These are phyloP conservation scores for Drosophila sturtevanti DNA, from an alignment of 1,140 invertebrate species.

Conservation along the genomic window DNA sequence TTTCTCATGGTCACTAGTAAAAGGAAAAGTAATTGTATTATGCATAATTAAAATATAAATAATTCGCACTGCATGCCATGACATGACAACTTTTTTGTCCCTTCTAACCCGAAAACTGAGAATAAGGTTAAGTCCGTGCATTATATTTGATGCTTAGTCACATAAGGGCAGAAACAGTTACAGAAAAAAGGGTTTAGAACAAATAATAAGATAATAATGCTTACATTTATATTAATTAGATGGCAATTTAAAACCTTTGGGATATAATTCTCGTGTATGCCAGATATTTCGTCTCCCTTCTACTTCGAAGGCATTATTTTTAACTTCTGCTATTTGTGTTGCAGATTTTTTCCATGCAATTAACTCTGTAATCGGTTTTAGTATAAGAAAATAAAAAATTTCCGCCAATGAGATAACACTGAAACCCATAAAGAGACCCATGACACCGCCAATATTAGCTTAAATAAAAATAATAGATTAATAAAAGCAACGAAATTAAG, in stretches of 20 bases:
- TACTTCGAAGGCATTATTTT: slow-evolving; percentile 1
- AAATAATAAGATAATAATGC: neutral
- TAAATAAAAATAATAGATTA: slow-evolving; percentile 45
- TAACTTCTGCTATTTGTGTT: neutral
- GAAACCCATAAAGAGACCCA: slow-evolving; percentile 92
- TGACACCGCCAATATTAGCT: slow-evolving; percentile 90
- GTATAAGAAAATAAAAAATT: slow-evolving; percentile 87
- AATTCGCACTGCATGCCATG: neutral
- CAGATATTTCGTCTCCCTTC: slow-evolving; percentile 30
- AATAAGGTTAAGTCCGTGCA: neutral
- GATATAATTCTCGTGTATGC: slow-evolving; percentile 57
- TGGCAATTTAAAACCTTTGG: slow-evolving; percentile 39
- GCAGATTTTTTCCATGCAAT: slow-evolving; percentile 43
- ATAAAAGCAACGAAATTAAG: neutral
- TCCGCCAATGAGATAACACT: slow-evolving; percentile 90
- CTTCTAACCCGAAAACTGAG: neutral
- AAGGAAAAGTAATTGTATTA: slow-evolving; percentile 7
- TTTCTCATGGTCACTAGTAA: neutral
- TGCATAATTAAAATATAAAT: slow-evolving; percentile 4
- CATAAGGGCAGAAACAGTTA: neutral
- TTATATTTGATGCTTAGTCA: neutral
- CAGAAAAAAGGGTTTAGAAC: neutral
- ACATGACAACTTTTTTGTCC: neutral
- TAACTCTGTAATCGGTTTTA: slow-evolving; percentile 83
- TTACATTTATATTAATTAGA: neutral